Evolutionary conservation across 2,888 invertebrate species (phyloP), one percentile per base, ranked within the genome.

Genomic region (Lysandra coridon): DNA sequence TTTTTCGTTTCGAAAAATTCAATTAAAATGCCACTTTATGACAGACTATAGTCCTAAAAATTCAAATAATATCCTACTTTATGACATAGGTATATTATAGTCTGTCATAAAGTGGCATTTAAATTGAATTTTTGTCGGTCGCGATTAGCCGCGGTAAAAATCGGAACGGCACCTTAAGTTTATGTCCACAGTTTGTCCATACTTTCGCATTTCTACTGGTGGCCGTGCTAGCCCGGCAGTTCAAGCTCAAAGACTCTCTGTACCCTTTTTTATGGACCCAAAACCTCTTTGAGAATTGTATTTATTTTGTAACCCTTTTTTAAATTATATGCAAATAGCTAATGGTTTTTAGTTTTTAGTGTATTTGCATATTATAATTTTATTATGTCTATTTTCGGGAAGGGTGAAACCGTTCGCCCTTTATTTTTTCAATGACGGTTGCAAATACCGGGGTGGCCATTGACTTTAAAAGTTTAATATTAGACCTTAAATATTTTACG

Each of bases 341-440:
- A 53, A 53, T 14, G 33, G 12, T 44, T 57, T 57, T 57, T 57
- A 57, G 14, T 76, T 76, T 76, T 57, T 57, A 30, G 76, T 5
- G 30, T 53, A 76, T 76, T 76, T 76, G 76, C 76, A 76, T 76
- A 76, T 76, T 75, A 23, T 75, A 75, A 44, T 75, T 57, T 76
- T 76, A 57, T 57, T 76, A 53, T 75, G 53, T 30, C 57, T 17
- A 33, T 44, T 75, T 75, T 75, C 76, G 57, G 57, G 57, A 76
- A 76, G 76, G 76, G 76, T 57, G 75, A 75, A 49, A 75, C 49
- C 33, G 53, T 33, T 33, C 30, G 33, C 33, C 69, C 33, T 69
- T 69, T 33, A 33, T 69, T 33, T 69, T 69, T 69, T 33, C 4
- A 69, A 69, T 5, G 33, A 23, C 69, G 33, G 30, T 12, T 64